Percentiles rank a stretch among this genome's conserved stretches.
These are phyloP conservation scores for Nomada fabriciana DNA, from an alignment of 2,888 invertebrate species.

Conservation along the genomic window DNA sequence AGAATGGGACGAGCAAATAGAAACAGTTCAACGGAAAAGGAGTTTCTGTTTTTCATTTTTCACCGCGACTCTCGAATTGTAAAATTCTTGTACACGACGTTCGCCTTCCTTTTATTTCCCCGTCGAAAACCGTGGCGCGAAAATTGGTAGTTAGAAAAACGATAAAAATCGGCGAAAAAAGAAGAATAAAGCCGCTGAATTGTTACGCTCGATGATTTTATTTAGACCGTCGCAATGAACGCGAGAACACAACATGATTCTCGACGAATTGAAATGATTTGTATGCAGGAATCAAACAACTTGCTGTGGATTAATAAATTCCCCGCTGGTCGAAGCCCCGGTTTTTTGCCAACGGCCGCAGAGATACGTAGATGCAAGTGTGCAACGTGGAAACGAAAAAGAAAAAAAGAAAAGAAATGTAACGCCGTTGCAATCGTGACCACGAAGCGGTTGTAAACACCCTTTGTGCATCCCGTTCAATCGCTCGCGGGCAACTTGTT, in stretches of 20 bases:
- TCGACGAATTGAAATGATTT: slow-evolving; percentile 24
- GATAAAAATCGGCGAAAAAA: neutral
- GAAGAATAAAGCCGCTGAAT: no score
- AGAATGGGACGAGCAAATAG: neutral
- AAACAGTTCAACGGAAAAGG: neutral
- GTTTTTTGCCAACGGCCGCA: neutral
- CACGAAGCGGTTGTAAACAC: slow-evolving; percentile 24
- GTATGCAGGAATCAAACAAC: slow-evolving; percentile 15
- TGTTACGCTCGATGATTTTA: no score
- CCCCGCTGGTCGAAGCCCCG: neutral
- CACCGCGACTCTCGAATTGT: no score
- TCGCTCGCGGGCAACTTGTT: slow-evolving; percentile 30
- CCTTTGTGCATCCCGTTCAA: slow-evolving; percentile 26
- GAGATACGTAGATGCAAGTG: neutral
- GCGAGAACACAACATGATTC: neutral
- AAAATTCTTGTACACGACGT: no score
- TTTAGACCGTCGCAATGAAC: neutral
- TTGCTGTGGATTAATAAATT: slow-evolving; percentile 38
- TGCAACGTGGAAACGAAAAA: neutral
- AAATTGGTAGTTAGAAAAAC: neutral
- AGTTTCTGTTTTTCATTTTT: neutral
- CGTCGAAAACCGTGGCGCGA: neutral
- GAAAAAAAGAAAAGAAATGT: slow-evolving; percentile 7
- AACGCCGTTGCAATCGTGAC: neutral
- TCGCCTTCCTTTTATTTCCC: neutral